Evolutionary conservation across 2,888 invertebrate genomes (phyloP), one percentile per base, ranked within the genome.

Genomic region (Eupeodes luniger): DNA sequence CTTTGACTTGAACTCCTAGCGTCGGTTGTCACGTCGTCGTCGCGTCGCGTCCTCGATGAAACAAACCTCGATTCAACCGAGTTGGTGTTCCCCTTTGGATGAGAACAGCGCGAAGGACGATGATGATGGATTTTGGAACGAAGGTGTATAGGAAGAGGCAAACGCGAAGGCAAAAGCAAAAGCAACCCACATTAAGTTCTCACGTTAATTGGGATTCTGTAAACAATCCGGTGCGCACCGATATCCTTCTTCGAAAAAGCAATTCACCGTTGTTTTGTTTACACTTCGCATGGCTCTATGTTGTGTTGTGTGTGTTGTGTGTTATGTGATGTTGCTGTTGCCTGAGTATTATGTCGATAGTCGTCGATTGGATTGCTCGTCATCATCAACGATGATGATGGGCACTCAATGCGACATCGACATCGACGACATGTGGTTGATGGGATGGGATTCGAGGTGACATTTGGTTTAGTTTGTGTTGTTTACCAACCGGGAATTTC

Each of bases 161-260:
- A 9, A 9, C 40, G 40, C 27, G 55, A 14, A 72, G 72, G 62
- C 16, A 57, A 19, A 14, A 10, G 49, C 34, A 36, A 9, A 51
- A 9, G 57, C 57, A 57, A 66, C 87, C 81, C 74, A 84, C 84
- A 88, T 81, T 81, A 88, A 85, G 81, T 88, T 88, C 88, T 88
- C 88, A 88, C 88, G 88, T 88, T 88, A 88, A 85, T 88, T 88
- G 88, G 88, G 88, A 88, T 78, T 88, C 85, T 88, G 88, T 88
- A 88, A 88, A 88, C 84, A 84, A 88, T 81, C 85, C 81, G 81
- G 36, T 14, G 47, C 75, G 61, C 47, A 51, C 64, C 78, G 88
- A 85, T 88, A 88, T 88, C 85, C 87, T 88, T 84, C 87, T 88
- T 88, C 66, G 66, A 44, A 78, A 80, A 81, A 85, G 84, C 81